phyloP scores from a whole-genome alignment of 1,140 invertebrate species.

The Plodia interpunctella region DNA sequence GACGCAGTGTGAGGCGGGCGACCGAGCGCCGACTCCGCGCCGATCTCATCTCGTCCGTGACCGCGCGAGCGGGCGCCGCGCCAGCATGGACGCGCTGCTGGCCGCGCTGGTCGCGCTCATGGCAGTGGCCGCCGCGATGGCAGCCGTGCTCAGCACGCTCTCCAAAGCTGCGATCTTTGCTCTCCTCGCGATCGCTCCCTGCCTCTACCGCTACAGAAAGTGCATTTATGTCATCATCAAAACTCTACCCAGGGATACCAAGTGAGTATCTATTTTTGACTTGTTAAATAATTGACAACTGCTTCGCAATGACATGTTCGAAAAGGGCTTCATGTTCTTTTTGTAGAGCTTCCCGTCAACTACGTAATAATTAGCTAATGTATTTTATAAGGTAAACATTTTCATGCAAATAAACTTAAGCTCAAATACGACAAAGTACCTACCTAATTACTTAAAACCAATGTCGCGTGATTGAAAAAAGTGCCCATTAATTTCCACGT shows the following conservation, averaged over 20 bases:
- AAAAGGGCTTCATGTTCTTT: neutral
- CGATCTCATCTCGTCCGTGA: constrained; percentile 36
- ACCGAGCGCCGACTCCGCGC: constrained; percentile 18
- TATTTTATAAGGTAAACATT: neutral
- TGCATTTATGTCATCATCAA: constrained; percentile 78
- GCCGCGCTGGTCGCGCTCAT: constrained; percentile 77
- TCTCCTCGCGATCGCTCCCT: constrained; percentile 74
- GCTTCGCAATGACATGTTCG: neutral
- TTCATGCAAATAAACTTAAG: neutral
- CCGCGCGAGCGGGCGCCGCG: constrained; percentile 56
- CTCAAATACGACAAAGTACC: too few species aligned
- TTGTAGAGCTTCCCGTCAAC: neutral
- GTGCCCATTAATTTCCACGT: too few species aligned
- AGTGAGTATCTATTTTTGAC: constrained; percentile 65
- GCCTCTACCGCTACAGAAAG: constrained; percentile 77
- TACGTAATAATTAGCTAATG: neutral
- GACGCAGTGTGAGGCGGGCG: constrained; percentile 31
- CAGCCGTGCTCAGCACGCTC: constrained; percentile 75
- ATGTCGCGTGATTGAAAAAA: too few species aligned
- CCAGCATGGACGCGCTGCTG: constrained; percentile 76
- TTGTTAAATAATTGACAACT: neutral
- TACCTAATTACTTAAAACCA: too few species aligned
- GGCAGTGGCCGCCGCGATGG: constrained; percentile 76
- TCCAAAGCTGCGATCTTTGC: constrained; percentile 77
- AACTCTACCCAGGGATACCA: constrained; percentile 78